phyloP scores from a whole-genome alignment of 1,140 invertebrate genomes.

The Paramacrobiotus metropolitanus region DNA sequence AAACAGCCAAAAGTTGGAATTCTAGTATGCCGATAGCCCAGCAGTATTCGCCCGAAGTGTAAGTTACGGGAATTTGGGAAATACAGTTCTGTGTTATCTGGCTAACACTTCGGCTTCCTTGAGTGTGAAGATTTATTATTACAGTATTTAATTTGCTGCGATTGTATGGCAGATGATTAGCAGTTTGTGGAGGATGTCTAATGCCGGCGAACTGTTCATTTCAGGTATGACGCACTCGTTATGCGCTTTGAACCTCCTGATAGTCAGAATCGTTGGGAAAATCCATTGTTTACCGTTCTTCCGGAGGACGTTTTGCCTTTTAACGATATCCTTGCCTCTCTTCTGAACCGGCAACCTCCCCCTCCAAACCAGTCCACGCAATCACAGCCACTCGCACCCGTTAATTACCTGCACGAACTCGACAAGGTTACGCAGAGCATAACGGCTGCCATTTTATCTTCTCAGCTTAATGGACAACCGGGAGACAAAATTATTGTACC shows the following conservation, averaged over 20 bases:
- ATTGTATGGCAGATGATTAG: too few species aligned
- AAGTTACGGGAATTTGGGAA: neutral
- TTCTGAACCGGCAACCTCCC: slow-evolving; percentile 53
- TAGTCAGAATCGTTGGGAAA: slow-evolving; percentile 69
- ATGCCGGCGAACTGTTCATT: too few species aligned
- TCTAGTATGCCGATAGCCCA: slow-evolving; percentile 11
- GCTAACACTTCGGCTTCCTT: neutral
- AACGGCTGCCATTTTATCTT: slow-evolving; percentile 32
- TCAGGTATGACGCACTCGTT: slow-evolving; percentile 51
- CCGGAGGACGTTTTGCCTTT: slow-evolving; percentile 40
- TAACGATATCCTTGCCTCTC: slow-evolving; percentile 41
- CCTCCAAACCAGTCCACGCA: slow-evolving; percentile 80
- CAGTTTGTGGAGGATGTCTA: too few species aligned
- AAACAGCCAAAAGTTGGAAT: slow-evolving; percentile 16
- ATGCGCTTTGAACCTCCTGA: slow-evolving; percentile 65
- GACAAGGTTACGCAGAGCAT: slow-evolving; percentile 64
- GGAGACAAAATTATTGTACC: slow-evolving; percentile 35
- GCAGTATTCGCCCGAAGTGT: slow-evolving; percentile 9
- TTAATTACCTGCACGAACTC: slow-evolving; percentile 72
- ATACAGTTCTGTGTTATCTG: neutral
- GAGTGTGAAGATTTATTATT: slow-evolving; percentile 9
- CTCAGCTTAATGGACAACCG: slow-evolving; percentile 33
- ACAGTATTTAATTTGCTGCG: too few species aligned
- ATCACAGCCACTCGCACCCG: slow-evolving; percentile 54
- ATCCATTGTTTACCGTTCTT: slow-evolving; percentile 47